These are phyloP conservation scores for Salarias fasciatus DNA, from an alignment of 2,797 vertebrate species.

Conservation along the genomic window DNA sequence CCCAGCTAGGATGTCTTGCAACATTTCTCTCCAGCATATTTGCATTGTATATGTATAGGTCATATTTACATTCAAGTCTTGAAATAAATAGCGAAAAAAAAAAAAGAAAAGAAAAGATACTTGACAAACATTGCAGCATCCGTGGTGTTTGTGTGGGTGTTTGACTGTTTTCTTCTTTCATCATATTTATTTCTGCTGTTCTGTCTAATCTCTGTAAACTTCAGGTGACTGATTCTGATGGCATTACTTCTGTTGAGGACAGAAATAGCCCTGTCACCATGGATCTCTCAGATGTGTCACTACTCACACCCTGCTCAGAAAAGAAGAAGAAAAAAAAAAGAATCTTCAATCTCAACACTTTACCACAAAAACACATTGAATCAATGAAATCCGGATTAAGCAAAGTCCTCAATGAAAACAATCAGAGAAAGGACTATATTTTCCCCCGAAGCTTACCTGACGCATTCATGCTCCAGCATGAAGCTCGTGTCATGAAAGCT, in stretches of 20 bases:
- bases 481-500: too few species aligned
- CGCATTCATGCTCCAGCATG: too few species aligned
- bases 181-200: conserved; percentile 14
- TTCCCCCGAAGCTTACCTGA: too few species aligned
- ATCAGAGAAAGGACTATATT: too few species aligned
- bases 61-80: conserved; percentile 1
- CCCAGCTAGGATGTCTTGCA: background rate
- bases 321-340: conserved; percentile 2
- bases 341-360: background rate
- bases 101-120: background rate
- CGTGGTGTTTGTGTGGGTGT: background rate
- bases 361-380: too few species aligned
- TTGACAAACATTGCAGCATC: background rate
- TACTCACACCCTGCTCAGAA: conserved; percentile 26
- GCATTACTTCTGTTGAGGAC: conserved; percentile 26
- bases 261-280: conserved; percentile 44
- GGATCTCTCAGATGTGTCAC: conserved; percentile 42
- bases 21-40: background rate
- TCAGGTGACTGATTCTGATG: conserved; percentile 27
- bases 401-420: too few species aligned
- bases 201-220: conserved; percentile 29
- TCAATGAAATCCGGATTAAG: too few species aligned
- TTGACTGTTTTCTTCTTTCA: conserved; percentile 4
- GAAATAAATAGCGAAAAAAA: background rate
- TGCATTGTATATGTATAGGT: background rate